Conservation (phyloP, 2,888 invertebrate genomes). For the Gerris lacustris region DNA sequence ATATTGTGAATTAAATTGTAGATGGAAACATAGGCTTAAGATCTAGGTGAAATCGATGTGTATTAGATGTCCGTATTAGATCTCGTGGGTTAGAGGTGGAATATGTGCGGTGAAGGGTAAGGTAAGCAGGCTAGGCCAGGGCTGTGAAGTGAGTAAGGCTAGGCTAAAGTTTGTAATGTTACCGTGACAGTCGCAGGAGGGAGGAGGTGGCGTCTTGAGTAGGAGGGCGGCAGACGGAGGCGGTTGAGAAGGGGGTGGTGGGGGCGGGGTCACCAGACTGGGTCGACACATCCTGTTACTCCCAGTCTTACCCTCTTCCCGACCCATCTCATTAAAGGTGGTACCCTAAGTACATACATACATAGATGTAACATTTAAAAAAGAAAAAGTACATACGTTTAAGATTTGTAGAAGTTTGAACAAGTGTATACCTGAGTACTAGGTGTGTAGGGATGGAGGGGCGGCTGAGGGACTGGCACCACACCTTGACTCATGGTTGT, state of each 20-base stretch:
- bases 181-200: slow-evolving; percentile 6
- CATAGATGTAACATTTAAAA: not conserved
- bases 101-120: not conserved
- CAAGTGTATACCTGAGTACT: not conserved
- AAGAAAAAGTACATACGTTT: not conserved
- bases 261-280: not conserved
- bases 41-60: no score
- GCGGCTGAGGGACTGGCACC: not conserved
- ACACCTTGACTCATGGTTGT: no score
- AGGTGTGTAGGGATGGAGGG: not conserved
- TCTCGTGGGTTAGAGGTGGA: no score
- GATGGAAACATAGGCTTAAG: no score
- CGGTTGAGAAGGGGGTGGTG: not conserved
- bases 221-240: slow-evolving; percentile 17
- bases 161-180: not conserved
- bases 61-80: no score
- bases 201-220: slow-evolving; percentile 26
- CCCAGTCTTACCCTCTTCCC: slow-evolving; percentile 16
- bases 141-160: no score
- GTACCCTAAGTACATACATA: not conserved
- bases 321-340: not conserved
- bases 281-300: slow-evolving; percentile 14
- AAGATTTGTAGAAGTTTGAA: not conserved
- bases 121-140: not conserved
- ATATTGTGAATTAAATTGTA: no score